These are phyloP conservation scores for Acronicta alni DNA, from an alignment of 2,888 invertebrate species.

Conservation along the genomic window DNA sequence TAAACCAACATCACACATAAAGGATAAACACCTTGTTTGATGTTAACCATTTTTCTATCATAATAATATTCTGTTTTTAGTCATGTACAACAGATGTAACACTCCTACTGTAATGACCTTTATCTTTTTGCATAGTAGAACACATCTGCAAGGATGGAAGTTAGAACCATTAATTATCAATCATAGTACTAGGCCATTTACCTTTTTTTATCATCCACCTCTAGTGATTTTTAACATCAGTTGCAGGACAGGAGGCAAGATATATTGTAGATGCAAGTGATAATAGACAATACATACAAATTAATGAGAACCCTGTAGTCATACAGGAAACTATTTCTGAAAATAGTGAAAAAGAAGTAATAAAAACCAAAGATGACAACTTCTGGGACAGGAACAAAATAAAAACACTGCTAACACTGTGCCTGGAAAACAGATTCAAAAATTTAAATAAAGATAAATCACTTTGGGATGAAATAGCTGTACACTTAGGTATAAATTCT, in stretches of 20 bases:
- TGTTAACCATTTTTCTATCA: no score
- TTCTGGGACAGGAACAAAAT: constrained; percentile 83
- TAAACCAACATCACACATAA: no score
- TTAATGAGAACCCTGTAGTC: constrained; percentile 64
- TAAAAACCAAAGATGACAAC: constrained; percentile 64
- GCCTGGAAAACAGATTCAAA: constrained; percentile 72
- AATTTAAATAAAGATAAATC: constrained; percentile 68
- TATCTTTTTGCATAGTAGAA: no score
- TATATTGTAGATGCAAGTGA: constrained; percentile 75
- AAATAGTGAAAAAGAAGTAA: constrained; percentile 56
- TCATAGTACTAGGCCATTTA: background rate
- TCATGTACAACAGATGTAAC: no score
- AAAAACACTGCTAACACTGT: constrained; percentile 74
- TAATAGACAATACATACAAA: constrained; percentile 75
- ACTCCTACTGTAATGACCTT: no score
- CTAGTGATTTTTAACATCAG: constrained; percentile 41
- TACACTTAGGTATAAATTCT: constrained; percentile 70
- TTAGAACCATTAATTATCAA: no score
- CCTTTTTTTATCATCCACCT: background rate
- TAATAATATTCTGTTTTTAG: no score
- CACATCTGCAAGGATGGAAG: no score
- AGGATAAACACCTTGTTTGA: no score
- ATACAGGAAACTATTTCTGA: constrained; percentile 58
- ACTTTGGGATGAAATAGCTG: constrained; percentile 75
- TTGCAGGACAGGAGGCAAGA: constrained; percentile 75